Base-by-base conservation (phyloP, 2,113 vertebrate genomes). In the Tachuris rubrigastra region DNA sequence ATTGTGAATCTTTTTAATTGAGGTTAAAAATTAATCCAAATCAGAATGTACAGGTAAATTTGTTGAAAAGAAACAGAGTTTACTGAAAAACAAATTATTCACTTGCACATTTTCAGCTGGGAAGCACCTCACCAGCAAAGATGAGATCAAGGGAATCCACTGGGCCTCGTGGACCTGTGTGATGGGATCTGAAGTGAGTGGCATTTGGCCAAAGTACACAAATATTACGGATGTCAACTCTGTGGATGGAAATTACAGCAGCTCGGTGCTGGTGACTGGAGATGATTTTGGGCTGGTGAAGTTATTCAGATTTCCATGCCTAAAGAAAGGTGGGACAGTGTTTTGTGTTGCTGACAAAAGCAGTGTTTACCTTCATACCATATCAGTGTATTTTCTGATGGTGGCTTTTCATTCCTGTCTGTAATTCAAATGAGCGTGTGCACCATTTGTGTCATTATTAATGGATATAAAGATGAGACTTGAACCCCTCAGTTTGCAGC, bases 151-250 rank as follows among this genome's bases (percentile, higher is more conserved):
- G 97, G 99, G 98, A 27, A 98, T 99, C 95, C 98, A 98, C 56
- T 99, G 99, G 99, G 98, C 99, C 76, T 99, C 99, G 0, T 99
- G 99, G 99, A 99, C 99, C 0, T 98, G 99, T 16, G 98, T 99
- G n/a, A 95, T 99, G 30, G 99, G 99, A 10, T 93, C 98, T 1
- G 99, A 99, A 98, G 99, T 99, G 65, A 99, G 98, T 72, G 99
- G 99, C 50, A 99, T 99, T 97, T 99, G 99, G 99, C 98, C 99
- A 65, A 99, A 99, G 85, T 99, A 99, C 77, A 98, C 98, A 53
- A 98, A 98, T 6, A 25, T 98, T 50, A 99, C 95, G 18, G 98
- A 99, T 55, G 98, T 99, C 85, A 99, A 99, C 95, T 99, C 99
- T 19, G 99, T 99, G 95, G 99, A 99, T 47, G 99, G 99, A 62